Evolutionary conservation across 1,140 invertebrate genomes (phyloP).

Genomic region (Brevipalpus yothersi): DNA sequence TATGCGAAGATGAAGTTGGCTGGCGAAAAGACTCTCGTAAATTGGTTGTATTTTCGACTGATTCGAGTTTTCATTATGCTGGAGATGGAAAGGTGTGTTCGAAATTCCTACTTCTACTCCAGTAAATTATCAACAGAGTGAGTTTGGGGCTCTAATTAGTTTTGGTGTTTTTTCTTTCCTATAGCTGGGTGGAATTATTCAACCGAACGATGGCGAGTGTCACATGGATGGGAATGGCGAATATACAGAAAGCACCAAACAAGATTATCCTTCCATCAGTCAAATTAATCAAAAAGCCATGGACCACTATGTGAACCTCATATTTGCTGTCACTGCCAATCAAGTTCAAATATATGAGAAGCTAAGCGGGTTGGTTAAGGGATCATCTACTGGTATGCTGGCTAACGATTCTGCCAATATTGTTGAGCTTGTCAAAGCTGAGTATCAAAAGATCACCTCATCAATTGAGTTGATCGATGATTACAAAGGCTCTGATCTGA

Average conservation of each 20-base stretch:
- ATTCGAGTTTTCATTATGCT: slow-evolving; percentile 92
- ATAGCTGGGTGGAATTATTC: slow-evolving; percentile 57
- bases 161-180: too few species aligned
- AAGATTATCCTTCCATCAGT: slow-evolving; percentile 94
- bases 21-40: slow-evolving; percentile 73
- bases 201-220: slow-evolving; percentile 75
- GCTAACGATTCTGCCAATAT: slow-evolving; percentile 77
- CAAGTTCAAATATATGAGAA: slow-evolving; percentile 59
- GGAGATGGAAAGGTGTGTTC: slow-evolving; percentile 61
- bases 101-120: too few species aligned
- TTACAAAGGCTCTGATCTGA: slow-evolving; percentile 44
- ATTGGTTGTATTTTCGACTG: slow-evolving; percentile 86
- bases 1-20: slow-evolving; percentile 27
- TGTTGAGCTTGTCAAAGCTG: slow-evolving; percentile 60
- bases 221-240: slow-evolving; percentile 36
- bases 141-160: too few species aligned
- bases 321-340: slow-evolving; percentile 83
- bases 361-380: slow-evolving; percentile 44
- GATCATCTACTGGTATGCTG: slow-evolving; percentile 51
- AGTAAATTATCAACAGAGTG: too few species aligned
- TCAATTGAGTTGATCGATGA: slow-evolving; percentile 78
- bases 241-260: slow-evolving; percentile 43
- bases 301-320: slow-evolving; percentile 81
- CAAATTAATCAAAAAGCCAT: slow-evolving; percentile 46
- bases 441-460: slow-evolving; percentile 81